Conservation (phyloP, 2,888 invertebrate species). For the Amphipyra berbera region DNA sequence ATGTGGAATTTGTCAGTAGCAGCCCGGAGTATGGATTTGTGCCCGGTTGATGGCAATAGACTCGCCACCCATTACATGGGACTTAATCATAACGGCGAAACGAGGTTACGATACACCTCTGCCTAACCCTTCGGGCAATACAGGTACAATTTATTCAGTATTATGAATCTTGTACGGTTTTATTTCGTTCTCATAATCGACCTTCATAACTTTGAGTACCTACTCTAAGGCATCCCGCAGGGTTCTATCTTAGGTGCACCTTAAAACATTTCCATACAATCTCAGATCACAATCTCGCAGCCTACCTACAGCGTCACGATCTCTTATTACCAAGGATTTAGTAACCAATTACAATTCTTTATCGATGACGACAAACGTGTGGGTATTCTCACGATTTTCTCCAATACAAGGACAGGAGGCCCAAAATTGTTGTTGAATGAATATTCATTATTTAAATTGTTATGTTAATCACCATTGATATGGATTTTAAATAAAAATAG, state of each 20-base stretch:
- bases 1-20: too few relatives aligned
- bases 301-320: not conserved
- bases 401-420: slow-evolving; percentile 2
- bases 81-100: too few relatives aligned
- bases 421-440: slow-evolving; percentile 1
- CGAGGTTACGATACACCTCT: too few relatives aligned
- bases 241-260: not conserved
- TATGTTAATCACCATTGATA: slow-evolving; percentile 8
- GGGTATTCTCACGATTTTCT: slow-evolving; percentile 4
- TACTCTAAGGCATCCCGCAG: not conserved
- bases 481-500: slow-evolving; percentile 2
- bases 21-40: too few relatives aligned
- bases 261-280: too few relatives aligned
- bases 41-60: too few relatives aligned
- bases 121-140: too few relatives aligned
- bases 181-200: too few relatives aligned
- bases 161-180: too few relatives aligned
- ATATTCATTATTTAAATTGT: slow-evolving; percentile 16
- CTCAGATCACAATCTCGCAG: not conserved
- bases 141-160: too few relatives aligned
- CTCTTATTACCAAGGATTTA: not conserved
- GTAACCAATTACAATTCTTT: slow-evolving; percentile 1
- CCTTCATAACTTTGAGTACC: too few relatives aligned
- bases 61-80: too few relatives aligned
- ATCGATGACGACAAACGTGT: not conserved